Evolutionary conservation across 2,113 vertebrate genomes (phyloP), one percentile per base, ranked within the genome.

Genomic region (Melospiza melodia): DNA sequence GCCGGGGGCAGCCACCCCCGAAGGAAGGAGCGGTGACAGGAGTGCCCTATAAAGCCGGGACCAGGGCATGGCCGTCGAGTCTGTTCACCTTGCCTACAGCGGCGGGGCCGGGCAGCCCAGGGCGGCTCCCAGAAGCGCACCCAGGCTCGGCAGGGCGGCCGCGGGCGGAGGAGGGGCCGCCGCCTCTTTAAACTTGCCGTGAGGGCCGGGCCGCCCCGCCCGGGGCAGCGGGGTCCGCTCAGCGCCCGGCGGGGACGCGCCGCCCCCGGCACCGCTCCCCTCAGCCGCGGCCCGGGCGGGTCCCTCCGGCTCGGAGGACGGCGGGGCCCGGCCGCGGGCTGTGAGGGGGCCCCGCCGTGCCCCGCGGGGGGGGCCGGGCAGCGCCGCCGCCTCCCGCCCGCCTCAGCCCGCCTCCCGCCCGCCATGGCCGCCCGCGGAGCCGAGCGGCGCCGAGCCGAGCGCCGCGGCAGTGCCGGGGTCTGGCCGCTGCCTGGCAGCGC

Each of bases 361-460:
- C 49, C 49, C 49, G 49, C 49, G 49, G 49, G 49, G 49, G 49
- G 49, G 25, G 49, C 63, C 63, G 63, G 63, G 43, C 63, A 46
- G 65, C 65, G 65, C 65, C 65, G 31, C 65, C 65, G 65, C 65
- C 65, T 68, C 67, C n/a, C 67, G 67, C 67, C 67, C 67, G 67
- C 67, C 67, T 71, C 68, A 52, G 49, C 68, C 31, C 59, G 67
- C 88, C 85, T 78, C 83, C 90, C 30, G 68, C 87, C 59, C 79
- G 84, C 87, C 69, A 91, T 91, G 91, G 94, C 91, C 59, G 88
- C 82, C 93, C 90, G 90, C 86, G 69, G 87, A 35, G 30, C 58
- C 51, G 63, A 84, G 62, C 57, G 61, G 87, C 4, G 30, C 59
- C 23, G 44, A n/a, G 88, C 59, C 44, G 62, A 76, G 55, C 41